These are phyloP conservation scores for Crocidura indochinensis DNA, from an alignment of 2,797 vertebrate species.

Conservation along the genomic window DNA sequence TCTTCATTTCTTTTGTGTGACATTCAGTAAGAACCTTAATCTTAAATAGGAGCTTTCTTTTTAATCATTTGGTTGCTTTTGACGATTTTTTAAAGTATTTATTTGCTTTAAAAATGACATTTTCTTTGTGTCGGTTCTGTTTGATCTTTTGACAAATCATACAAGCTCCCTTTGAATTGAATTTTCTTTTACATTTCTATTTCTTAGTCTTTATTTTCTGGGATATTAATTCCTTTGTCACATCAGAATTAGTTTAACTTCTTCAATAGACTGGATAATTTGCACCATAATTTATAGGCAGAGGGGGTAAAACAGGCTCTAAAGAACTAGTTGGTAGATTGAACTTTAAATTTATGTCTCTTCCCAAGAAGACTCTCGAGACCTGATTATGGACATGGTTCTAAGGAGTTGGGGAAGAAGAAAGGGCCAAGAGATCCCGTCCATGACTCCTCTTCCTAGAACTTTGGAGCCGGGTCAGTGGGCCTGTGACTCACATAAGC, in stretches of 20 bases:
- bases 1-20: conserved; percentile 3
- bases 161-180: neutral
- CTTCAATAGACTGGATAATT: neutral
- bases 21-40: neutral
- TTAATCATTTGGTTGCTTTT: neutral
- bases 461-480: too few species aligned
- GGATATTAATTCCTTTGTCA: neutral
- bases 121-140: neutral
- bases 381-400: too few species aligned
- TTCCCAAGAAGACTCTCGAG: too few species aligned
- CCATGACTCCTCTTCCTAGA: too few species aligned
- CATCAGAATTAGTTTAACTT: conserved; percentile 27
- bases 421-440: too few species aligned
- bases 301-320: neutral
- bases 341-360: neutral
- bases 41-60: neutral
- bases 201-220: conserved; percentile 4
- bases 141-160: neutral
- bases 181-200: neutral
- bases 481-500: too few species aligned
- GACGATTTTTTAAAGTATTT: conserved; percentile 8
- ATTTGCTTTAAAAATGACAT: conserved; percentile 15
- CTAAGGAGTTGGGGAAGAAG: too few species aligned
- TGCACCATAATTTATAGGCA: neutral
- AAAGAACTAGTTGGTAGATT: conserved; percentile 17